A percentile compares a stretch with the other conserved stretches of the same genome.
These are phyloP conservation scores for Drosophila falleni DNA, from an alignment of 2,888 invertebrate genomes.

Conservation along the genomic window DNA sequence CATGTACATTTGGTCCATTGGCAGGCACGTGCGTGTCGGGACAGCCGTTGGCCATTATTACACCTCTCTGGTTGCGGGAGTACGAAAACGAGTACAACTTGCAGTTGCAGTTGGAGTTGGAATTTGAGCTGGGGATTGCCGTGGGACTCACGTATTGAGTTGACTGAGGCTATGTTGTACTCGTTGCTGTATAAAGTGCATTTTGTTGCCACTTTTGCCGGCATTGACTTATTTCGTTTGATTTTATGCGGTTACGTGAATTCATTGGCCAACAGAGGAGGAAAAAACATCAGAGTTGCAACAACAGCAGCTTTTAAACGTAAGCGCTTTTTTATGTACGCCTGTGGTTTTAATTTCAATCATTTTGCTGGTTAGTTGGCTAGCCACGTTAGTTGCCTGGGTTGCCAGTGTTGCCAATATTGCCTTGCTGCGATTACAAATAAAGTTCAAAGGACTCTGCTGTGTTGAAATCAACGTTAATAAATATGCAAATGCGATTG, in stretches of 20 bases:
- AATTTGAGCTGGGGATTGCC: slow-evolving; percentile 16
- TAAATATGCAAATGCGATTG: slow-evolving; percentile 72
- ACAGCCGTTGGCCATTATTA: slow-evolving; percentile 77
- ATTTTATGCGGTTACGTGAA: slow-evolving; percentile 83
- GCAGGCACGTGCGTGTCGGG: slow-evolving; percentile 73
- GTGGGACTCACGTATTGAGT: slow-evolving; percentile 48
- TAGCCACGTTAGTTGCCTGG: slow-evolving; percentile 33
- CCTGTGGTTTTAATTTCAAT: slow-evolving; percentile 81
- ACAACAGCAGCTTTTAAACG: slow-evolving; percentile 72
- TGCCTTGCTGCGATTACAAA: not conserved
- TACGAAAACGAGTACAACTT: not conserved
- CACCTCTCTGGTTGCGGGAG: slow-evolving; percentile 57
- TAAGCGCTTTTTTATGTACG: slow-evolving; percentile 82
- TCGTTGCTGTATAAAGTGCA: slow-evolving; percentile 71
- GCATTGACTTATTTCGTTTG: slow-evolving; percentile 80
- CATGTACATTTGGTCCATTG: slow-evolving; percentile 46
- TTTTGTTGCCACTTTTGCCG: slow-evolving; percentile 77
- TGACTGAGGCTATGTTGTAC: slow-evolving; percentile 41
- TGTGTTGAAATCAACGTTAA: slow-evolving; percentile 66
- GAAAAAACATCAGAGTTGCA: not conserved
- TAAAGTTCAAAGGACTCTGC: slow-evolving; percentile 33
- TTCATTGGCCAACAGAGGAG: slow-evolving; percentile 49
- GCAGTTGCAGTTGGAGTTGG: too few relatives aligned
- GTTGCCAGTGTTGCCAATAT: not conserved
- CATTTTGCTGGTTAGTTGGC: slow-evolving; percentile 65